A percentile compares a stretch with the other conserved stretches of the same genome.
Conservation (phyloP, 2,113 vertebrate genomes). For the Phocoena sinus region DNA sequence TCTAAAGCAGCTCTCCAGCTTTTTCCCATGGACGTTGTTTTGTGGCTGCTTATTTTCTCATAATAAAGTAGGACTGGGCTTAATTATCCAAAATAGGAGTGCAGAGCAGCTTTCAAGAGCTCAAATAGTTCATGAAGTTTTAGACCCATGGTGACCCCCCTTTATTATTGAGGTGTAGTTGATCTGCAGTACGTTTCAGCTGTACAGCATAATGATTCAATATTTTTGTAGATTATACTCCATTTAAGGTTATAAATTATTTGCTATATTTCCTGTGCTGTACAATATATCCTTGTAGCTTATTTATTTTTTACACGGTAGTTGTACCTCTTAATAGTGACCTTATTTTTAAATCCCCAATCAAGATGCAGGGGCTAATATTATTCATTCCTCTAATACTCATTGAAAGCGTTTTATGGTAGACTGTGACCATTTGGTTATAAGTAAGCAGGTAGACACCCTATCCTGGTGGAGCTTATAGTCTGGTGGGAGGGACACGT, state of each 20-base stretch:
- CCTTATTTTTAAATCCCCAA: background rate
- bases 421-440: background rate
- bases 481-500: background rate
- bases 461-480: background rate
- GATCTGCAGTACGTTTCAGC: background rate
- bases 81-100: conserved; percentile 34
- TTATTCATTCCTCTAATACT: background rate
- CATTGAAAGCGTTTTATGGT: background rate
- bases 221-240: background rate
- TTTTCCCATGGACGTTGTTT: background rate
- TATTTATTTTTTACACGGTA: background rate
- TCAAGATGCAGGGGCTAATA: background rate
- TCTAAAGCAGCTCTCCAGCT: background rate
- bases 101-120: background rate
- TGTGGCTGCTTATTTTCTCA: conserved; percentile 37
- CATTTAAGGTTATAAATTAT: background rate
- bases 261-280: background rate
- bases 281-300: background rate
- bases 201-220: background rate
- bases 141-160: background rate
- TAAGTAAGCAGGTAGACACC: background rate
- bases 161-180: background rate
- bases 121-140: background rate
- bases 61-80: conserved; percentile 33
- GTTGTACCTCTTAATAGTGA: background rate